Base-by-base conservation (phyloP, 2,113 vertebrate genomes). In the Montifringilla adamsi region DNA sequence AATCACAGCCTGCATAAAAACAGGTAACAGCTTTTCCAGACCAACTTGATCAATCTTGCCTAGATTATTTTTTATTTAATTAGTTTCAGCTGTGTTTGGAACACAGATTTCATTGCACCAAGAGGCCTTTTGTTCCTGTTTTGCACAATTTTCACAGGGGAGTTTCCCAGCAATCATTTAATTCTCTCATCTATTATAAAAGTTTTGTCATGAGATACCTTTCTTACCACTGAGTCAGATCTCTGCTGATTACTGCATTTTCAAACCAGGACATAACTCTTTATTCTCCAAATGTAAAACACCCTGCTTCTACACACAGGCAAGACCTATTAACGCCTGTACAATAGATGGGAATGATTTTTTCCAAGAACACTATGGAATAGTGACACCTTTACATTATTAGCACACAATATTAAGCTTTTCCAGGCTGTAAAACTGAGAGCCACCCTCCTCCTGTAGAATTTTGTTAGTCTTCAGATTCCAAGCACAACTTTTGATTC, bases 61-160 rank as follows among this genome's bases (percentile, higher is more conserved):
- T 58, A 69, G 26, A 72, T 84, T 0, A 0, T 15, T 62, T 90
- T 86, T 93, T 47, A 79, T 83, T 79, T 87, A 90, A 53, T 72
- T 79, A 30, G 33, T 77, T 92, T 95, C 76, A 95, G 66, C 67
- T 80, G 53, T 79, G 41, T 87, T 94, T 93, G 89, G 53, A 93
- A 89, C 49, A 69, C 13, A 91, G 50, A 2, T 68, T 95, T 95
- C 83, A 83, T 53, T 85, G 81, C 23, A 31, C 52, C 46, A 86
- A 74, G 18, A 86, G 19, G 28, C 35, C 55, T 59, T 95, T 93
- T 79, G 31, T 85, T 91, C 70, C 53, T 49, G 24, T 91, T 94
- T 95, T 82, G 47, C 52, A 59, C 37, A 67, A n/a, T 89, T 89
- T 89, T 77, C 47, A 6, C 21, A 76, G 60, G 86, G 46, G 80